phyloP scores from a whole-genome alignment of 2,113 vertebrate species.

The Podarcis muralis region DNA sequence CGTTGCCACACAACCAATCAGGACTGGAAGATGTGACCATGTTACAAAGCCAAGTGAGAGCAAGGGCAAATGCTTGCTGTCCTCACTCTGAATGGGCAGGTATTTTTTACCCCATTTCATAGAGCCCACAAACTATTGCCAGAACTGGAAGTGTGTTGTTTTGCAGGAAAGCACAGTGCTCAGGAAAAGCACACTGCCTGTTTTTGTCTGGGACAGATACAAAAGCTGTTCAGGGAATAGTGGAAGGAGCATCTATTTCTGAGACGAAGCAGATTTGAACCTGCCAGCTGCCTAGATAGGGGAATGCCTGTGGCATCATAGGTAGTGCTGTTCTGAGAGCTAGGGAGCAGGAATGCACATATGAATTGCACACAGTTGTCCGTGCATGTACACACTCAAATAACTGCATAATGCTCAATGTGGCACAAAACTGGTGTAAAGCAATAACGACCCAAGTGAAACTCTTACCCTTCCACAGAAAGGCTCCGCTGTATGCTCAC shows the following conservation, averaged over 20 bases:
- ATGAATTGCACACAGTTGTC: neutral
- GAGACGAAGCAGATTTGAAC: neutral
- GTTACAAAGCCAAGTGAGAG: neutral
- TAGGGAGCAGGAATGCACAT: neutral
- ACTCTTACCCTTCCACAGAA: slow-evolving; percentile 82
- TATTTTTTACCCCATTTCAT: neutral
- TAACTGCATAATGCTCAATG: neutral
- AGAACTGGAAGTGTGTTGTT: neutral
- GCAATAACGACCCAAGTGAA: neutral
- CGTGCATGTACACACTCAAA: neutral
- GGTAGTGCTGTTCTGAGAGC: neutral
- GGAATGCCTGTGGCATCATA: neutral
- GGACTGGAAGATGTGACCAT: neutral
- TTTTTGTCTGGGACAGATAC: neutral
- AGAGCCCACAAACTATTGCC: neutral
- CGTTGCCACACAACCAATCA: neutral
- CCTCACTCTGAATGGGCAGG: neutral
- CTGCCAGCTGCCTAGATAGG: neutral
- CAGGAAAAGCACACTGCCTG: neutral
- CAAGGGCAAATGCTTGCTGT: neutral
- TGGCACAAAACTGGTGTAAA: neutral
- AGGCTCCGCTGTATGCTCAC: slow-evolving; percentile 81
- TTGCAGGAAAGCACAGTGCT: neutral
- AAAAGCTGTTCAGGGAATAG: neutral
- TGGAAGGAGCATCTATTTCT: neutral